Evolutionary conservation across 1,140 invertebrate genomes (phyloP).

Genomic region (Agrypnia vestita): DNA sequence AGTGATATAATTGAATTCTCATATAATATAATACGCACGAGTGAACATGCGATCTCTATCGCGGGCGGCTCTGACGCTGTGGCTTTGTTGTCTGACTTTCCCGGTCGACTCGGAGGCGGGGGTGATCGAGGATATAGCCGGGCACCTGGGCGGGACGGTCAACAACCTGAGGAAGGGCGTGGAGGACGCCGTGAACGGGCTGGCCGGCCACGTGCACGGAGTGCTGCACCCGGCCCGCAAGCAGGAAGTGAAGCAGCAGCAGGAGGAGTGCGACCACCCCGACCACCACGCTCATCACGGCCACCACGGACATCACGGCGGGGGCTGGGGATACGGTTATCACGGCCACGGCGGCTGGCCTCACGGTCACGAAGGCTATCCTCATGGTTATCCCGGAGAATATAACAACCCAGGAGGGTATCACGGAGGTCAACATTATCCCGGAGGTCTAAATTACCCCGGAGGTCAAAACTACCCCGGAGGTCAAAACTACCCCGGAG

Average conservation of each 20-base stretch:
- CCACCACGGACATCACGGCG: conserved; percentile 1
- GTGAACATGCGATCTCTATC: no score
- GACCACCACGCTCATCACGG: background rate
- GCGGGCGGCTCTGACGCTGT: background rate
- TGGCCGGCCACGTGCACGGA: background rate
- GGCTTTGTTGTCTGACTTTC: conserved; percentile 10
- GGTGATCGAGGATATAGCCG: conserved; percentile 41
- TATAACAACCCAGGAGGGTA: background rate
- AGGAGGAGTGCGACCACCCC: background rate
- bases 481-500: background rate
- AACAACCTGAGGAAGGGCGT: conserved; percentile 27
- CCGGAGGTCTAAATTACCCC: background rate
- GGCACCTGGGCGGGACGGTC: conserved; percentile 34
- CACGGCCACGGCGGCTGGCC: conserved; percentile 6
- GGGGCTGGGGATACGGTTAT: background rate
- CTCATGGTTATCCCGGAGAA: no score
- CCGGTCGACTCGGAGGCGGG: conserved; percentile 18
- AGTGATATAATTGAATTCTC: no score
- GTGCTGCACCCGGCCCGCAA: background rate
- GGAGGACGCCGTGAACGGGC: conserved; percentile 2
- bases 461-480: background rate
- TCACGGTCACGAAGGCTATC: conserved; percentile 1
- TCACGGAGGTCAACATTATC: background rate
- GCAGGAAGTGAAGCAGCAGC: background rate
- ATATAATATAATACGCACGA: no score